Evolutionary conservation across 2,113 vertebrate genomes (phyloP), one percentile per base, ranked within the genome.

Genomic region (Speoplatyrhinus poulsoni): DNA sequence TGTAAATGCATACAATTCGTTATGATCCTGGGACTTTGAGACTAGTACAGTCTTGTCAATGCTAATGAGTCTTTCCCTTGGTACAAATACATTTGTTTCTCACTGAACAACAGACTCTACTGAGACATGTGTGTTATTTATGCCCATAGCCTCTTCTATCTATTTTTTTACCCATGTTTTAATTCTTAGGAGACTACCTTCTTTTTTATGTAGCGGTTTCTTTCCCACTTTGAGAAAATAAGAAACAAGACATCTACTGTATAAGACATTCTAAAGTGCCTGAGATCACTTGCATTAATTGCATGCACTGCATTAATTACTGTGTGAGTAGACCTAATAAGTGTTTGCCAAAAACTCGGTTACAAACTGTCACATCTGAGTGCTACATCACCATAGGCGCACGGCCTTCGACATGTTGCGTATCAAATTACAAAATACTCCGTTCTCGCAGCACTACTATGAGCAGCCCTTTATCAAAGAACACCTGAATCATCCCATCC

Each of bases 41-140:
- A 15, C 15, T 9, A 58, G 49, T 9, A 59, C 46, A 32, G 56
- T 32, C 10, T 58, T 32, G 56, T 58, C 48, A 9, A 4, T 6
- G 57, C 53, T 61, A 68, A 58, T 58, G 56, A 58, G 19, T 32
- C 12, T 12, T 26, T 58, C 56, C 56, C 17, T 9, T 2, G 19
- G 9, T 58, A 19, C 56, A 32, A 16, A 19, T 58, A 58, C 13
- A 12, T 12, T 52, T 17, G 49, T 60, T 41, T 75, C 15, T 68
- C 11, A 76, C 54, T 76, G 53, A 57, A 56, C 74, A 72, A 82
- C 61, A 56, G 58, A 80, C 78, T 60, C 52, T 46, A 2, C 16
- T 82, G 66, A 72, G 77, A 62, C 70, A 73, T 60, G 48, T 0
- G 13, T 54, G 19, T 61, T 32, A 41, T 65, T 79, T 52, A 52